Evolutionary conservation across 2,797 vertebrate species (phyloP), one percentile per base, ranked within the genome.

Genomic region (Acanthis flammea): DNA sequence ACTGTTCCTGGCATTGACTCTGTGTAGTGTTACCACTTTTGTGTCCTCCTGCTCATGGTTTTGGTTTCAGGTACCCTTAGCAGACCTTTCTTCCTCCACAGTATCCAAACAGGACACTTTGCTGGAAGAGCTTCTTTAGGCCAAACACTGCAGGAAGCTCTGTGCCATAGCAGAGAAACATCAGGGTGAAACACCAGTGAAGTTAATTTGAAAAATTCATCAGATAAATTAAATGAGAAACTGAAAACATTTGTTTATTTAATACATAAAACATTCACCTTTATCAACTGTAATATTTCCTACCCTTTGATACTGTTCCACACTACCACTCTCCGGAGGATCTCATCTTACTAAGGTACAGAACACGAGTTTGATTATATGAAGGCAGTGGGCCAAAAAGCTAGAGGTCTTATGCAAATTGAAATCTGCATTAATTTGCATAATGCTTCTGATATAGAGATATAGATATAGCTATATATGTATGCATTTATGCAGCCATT

Each of bases 221-320:
- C 93, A 89, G 95, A 88, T 95, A 92, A 93, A 86, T 86, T 33
- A 89, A 80, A 93, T 94, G 81, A 94, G 87, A 88, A 93, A 68
- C 71, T 4, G 4, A 82, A 93, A 81, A 30, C 58, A 88, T 96
- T 95, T 95, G 86, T 88, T 95, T 95, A 88, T 81, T 95, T 88
- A 79, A 94, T 95, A 77, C 76, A 83, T 62, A 76, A 92, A 87
- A 19, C 25, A 47, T 74, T 41, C 6, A 12, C 88, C 87, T 72
- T 94, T 83, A 92, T 79, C 81, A 88, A 2, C n/a, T 77, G 37
- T 48, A 92, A 70, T 79, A 54, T 84, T 92, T 92, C 70, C 48
- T 90, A 68, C 48, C 53, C 93, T 96, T 95, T 89, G 92, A 96
- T 92, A 82, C 18, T 71, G 58, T 86, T 95, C 85, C 85, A 75